These are phyloP conservation scores for Odontothrips loti DNA, from an alignment of 2,888 invertebrate species.

Conservation along the genomic window DNA sequence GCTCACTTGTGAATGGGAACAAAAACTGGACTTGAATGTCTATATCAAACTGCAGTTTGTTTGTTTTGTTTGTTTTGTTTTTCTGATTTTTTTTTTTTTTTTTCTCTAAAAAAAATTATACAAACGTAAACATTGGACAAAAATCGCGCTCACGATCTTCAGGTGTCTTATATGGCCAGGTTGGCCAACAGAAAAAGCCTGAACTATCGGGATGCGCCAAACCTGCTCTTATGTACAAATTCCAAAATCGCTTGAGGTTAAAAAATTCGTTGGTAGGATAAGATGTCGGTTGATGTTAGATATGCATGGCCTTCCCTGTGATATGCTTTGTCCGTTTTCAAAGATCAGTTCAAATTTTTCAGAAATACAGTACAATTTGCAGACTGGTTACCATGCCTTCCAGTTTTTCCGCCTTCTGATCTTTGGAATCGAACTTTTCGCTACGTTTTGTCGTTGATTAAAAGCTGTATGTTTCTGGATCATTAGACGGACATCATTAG, in stretches of 20 bases:
- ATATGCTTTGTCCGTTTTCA: not conserved
- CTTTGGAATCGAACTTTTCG: not conserved
- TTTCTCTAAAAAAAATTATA: too few species aligned
- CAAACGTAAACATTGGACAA: too few species aligned
- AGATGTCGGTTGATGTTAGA: not conserved
- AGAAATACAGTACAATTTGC: not conserved
- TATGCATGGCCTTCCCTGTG: slow-evolving; percentile 13
- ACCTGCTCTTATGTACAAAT: not conserved
- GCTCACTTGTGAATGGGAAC: too few species aligned
- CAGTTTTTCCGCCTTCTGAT: not conserved
- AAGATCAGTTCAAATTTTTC: not conserved
- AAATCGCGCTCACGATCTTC: too few species aligned
- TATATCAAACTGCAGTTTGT: too few species aligned
- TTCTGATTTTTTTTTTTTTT: too few species aligned
- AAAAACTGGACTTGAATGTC: too few species aligned
- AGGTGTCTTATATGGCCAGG: too few species aligned
- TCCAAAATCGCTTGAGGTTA: not conserved
- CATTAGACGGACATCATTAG: not conserved
- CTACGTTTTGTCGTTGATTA: not conserved
- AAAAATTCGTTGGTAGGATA: too few species aligned
- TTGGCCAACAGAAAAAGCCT: too few species aligned
- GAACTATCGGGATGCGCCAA: not conserved
- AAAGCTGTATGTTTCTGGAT: not conserved
- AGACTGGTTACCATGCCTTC: not conserved
- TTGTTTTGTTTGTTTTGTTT: too few species aligned